phyloP scores from a whole-genome alignment of 2,113 vertebrate species.

The Galeopterus variegatus region DNA sequence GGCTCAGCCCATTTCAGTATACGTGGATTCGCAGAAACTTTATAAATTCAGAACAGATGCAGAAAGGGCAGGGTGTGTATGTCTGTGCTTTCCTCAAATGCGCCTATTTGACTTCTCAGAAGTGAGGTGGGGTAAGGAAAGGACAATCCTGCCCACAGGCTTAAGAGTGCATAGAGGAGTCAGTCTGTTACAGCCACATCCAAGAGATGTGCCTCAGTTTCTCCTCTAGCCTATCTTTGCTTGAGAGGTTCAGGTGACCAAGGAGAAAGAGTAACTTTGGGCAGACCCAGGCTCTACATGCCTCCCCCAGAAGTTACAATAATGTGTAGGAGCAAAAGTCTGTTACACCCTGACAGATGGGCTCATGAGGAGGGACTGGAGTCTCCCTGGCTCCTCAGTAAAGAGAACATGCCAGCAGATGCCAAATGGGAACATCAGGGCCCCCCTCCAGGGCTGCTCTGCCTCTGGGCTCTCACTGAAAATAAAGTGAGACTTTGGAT shows the following conservation, averaged over 20 bases:
- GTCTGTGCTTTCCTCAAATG: background rate
- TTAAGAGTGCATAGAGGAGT: background rate
- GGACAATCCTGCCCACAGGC: background rate
- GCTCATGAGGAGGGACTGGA: background rate
- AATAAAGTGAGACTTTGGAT: background rate
- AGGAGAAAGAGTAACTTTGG: background rate
- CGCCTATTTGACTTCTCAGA: background rate
- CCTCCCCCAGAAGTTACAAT: background rate
- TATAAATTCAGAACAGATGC: background rate
- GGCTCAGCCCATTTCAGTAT: background rate
- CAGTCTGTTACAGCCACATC: background rate
- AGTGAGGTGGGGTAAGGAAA: background rate
- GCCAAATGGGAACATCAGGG: background rate
- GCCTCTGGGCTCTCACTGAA: background rate
- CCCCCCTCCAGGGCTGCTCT: background rate
- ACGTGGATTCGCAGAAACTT: background rate
- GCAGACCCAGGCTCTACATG: background rate
- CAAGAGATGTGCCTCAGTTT: background rate
- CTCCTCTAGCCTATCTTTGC: background rate
- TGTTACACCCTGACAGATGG: fast-evolving
- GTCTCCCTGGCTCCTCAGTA: background rate
- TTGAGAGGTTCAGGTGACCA: background rate
- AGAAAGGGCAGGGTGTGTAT: background rate
- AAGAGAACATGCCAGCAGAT: background rate
- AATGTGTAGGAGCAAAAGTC: background rate